These are phyloP conservation scores for Tortricodes alternella DNA, from an alignment of 2,888 invertebrate species.

Conservation along the genomic window DNA sequence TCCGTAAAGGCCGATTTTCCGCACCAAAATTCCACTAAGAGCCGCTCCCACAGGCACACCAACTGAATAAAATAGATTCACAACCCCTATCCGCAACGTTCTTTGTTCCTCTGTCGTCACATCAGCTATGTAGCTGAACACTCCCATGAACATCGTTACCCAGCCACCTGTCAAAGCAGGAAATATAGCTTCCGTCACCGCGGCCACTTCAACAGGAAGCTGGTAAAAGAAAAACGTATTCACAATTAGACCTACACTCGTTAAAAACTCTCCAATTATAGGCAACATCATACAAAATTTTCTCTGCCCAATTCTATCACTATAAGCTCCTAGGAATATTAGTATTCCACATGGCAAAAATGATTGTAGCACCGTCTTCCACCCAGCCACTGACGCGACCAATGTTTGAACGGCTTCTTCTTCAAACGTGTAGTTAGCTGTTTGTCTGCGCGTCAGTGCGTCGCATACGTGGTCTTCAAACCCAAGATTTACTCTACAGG, in stretches of 20 bases:
- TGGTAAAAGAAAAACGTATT: slow-evolving; percentile 91
- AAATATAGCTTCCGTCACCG: slow-evolving; percentile 90
- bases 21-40: slow-evolving; percentile 89
- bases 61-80: slow-evolving; percentile 93
- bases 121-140: slow-evolving; percentile 94
- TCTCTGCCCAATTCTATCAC: slow-evolving; percentile 86
- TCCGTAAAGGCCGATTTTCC: slow-evolving; percentile 91
- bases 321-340: slow-evolving; percentile 91
- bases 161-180: slow-evolving; percentile 92
- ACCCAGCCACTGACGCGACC: slow-evolving; percentile 91
- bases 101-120: slow-evolving; percentile 92
- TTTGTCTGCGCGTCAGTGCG: slow-evolving; percentile 88
- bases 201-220: slow-evolving; percentile 91
- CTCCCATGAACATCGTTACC: slow-evolving; percentile 95
- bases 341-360: slow-evolving; percentile 90
- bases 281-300: slow-evolving; percentile 93
- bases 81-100: slow-evolving; percentile 92
- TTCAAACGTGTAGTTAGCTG: slow-evolving; percentile 82
- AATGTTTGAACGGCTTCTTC: slow-evolving; percentile 87
- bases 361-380: slow-evolving; percentile 93
- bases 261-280: slow-evolving; percentile 90
- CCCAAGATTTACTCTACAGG: slow-evolving; percentile 90
- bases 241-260: slow-evolving; percentile 89
- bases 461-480: slow-evolving; percentile 89
- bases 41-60: slow-evolving; percentile 96